These are phyloP conservation scores for Cuculus canorus DNA, from an alignment of 2,797 vertebrate species.

Conservation along the genomic window DNA sequence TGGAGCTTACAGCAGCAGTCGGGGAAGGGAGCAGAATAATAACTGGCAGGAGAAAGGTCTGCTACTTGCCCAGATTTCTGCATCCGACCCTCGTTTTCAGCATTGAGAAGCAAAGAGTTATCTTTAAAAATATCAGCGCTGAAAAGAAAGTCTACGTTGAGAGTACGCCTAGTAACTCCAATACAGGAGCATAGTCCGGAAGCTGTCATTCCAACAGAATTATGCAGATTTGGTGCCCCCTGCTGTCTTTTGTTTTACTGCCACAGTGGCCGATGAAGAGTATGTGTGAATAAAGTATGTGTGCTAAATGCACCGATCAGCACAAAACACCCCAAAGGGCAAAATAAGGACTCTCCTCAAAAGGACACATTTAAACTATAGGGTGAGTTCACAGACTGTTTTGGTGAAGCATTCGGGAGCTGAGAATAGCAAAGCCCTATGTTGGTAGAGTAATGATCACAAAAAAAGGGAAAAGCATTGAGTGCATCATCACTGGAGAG, in stretches of 20 bases:
- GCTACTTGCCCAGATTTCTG: not conserved
- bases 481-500: not conserved
- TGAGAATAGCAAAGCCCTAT: not conserved
- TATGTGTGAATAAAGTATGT: not conserved
- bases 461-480: not conserved
- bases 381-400: not conserved
- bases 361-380: not conserved
- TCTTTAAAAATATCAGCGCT: not conserved
- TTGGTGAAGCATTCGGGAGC: not conserved
- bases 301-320: not conserved
- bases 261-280: not conserved
- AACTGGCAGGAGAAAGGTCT: not conserved
- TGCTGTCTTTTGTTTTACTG: conserved; percentile 61
- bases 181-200: not conserved
- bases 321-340: not conserved
- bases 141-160: not conserved
- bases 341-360: not conserved
- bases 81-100: not conserved
- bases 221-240: conserved; percentile 77
- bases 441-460: not conserved
- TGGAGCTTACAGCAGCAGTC: not conserved
- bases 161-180: not conserved
- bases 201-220: not conserved
- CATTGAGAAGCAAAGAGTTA: not conserved
- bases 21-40: not conserved